Percentiles rank a stretch among this genome's conserved stretches.
These are phyloP conservation scores for Ephydatia muelleri DNA, from an alignment of 37 sponge, comb jelly and placozoan species.

Conservation along the genomic window DNA sequence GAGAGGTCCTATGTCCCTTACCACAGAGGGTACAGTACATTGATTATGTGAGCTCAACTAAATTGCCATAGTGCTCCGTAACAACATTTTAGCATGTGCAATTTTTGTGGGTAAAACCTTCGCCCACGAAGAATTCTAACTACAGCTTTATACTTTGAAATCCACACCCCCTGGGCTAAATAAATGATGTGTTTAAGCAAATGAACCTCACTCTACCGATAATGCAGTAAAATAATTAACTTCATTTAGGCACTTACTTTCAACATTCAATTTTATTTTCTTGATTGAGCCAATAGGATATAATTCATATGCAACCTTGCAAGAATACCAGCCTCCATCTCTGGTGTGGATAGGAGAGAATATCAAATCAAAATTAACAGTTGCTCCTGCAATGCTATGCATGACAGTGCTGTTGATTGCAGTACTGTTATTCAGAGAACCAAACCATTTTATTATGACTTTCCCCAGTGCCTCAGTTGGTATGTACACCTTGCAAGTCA, in stretches of 20 bases:
- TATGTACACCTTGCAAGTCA: not conserved
- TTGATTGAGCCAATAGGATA: not conserved
- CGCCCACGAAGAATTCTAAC: no score
- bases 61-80: no score
- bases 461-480: not conserved
- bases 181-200: no score
- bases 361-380: not conserved
- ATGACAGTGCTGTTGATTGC: not conserved
- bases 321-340: not conserved
- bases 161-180: no score
- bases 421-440: not conserved
- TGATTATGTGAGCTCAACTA: no score
- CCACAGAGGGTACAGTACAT: no score
- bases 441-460: not conserved
- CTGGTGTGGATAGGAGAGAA: not conserved
- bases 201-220: no score
- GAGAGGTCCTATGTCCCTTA: no score
- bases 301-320: not conserved
- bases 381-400: not conserved
- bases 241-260: not conserved
- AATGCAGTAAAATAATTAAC: no score
- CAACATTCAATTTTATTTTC: not conserved
- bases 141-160: no score
- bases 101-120: no score
- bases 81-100: no score